phyloP scores from a whole-genome alignment of 1,140 invertebrate species.

The Goniozus legneri region DNA sequence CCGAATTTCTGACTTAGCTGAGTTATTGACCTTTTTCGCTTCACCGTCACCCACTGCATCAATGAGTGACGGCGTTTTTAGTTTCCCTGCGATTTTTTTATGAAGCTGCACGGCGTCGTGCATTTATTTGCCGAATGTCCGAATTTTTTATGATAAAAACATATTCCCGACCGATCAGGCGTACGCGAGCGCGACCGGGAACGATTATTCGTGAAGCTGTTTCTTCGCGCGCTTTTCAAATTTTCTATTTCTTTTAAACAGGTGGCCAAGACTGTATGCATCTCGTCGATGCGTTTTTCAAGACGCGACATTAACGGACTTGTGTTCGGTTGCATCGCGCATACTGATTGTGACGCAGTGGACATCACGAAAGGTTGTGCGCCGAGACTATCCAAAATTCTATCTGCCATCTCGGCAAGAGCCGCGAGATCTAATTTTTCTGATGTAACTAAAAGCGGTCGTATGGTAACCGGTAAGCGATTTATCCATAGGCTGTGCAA shows the following conservation, averaged over 20 bases:
- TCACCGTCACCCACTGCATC: background rate
- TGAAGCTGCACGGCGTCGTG: background rate
- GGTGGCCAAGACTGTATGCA: background rate
- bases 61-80: background rate
- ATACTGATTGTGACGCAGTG: background rate
- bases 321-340: background rate
- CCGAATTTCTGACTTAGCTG: background rate
- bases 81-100: constrained; percentile 2
- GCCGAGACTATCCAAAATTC: background rate
- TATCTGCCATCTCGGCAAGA: background rate
- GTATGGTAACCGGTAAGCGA: constrained; percentile 13
- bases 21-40: background rate
- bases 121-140: constrained; percentile 5
- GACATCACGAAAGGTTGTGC: background rate
- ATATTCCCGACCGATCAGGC: background rate
- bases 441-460: constrained; percentile 6
- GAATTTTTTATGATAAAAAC: constrained; percentile 6
- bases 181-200: background rate
- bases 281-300: background rate
- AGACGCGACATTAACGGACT: background rate
- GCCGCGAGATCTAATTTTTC: background rate
- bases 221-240: background rate
- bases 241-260: no score
- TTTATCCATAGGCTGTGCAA: constrained; percentile 17
- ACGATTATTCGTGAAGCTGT: background rate